Base-by-base conservation (phyloP, 2,113 vertebrate genomes). In the Bambusicola thoracicus region DNA sequence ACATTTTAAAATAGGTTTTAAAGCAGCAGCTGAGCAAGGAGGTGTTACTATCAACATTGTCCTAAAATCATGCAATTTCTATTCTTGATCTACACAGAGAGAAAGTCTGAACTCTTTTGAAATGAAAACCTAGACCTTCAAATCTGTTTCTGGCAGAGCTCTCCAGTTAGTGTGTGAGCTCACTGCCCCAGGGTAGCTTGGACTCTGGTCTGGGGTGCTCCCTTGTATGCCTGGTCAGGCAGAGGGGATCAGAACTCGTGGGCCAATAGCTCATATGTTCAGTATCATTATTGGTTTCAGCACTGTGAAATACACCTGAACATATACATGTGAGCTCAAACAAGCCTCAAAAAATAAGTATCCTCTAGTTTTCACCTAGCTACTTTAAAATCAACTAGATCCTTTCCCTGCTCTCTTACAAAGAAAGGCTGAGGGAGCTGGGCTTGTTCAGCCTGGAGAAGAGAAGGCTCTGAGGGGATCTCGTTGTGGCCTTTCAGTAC, bases 1-100 rank as follows among this genome's bases (percentile, higher is more conserved):
- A 38, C 51, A 56, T 72, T 85, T 91, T 34, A 49, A 93, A 91
- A 55, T 6, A 81, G 38, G 12, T 59, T 79, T 91, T 84, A 73
- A 68, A 89, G 65, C 40, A 94, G 62, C 81, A 85, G 58, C 67
- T 82, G 75, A 94, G 53, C 48, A 89, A 79, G 70, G 62, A 87
- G 10, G 25, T 91, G 61, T 91, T 79, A 80, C 56, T 78, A 79
- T 55, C 83, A 89, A 78, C 85, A 72, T 80, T 90, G 70, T 82
- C 88, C 79, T 89, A 76, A 87, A 93, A 34, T 32, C 51, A 25
- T 13, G 22, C 38, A 56, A 81, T 43, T 84, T 53, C 81, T 85
- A 59, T 21, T 70, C 56, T 41, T 2, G 0, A 29, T 21, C 61
- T 62, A 91, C 63, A 78, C 38, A 78, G 44, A 67, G 24, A 69